phyloP scores from a whole-genome alignment of 1,140 invertebrate genomes.

The Mycetomoellerius zeteki region DNA sequence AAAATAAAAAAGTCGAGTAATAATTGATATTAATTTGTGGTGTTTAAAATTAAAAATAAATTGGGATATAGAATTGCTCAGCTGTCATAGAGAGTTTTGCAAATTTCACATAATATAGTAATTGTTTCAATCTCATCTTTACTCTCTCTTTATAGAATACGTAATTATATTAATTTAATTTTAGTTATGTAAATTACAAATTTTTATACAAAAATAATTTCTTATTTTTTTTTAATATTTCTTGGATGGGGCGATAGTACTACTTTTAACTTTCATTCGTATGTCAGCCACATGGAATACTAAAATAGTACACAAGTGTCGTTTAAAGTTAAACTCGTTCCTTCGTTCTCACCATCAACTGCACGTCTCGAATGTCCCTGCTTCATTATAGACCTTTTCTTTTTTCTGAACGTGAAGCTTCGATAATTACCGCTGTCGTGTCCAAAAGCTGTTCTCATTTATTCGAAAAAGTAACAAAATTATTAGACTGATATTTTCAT shows the following conservation, averaged over 20 bases:
- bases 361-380: constrained; percentile 36
- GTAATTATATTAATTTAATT: neutral
- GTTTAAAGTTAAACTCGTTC: neutral
- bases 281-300: neutral
- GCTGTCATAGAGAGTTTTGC: neutral
- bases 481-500: neutral
- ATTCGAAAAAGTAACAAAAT: neutral
- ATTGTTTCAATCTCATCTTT: neutral
- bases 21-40: neutral
- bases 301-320: neutral
- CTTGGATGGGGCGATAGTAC: neutral
- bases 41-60: constrained; percentile 10
- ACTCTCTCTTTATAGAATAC: neutral
- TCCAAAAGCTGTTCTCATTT: constrained; percentile 11
- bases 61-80: neutral
- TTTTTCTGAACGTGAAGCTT: constrained; percentile 43
- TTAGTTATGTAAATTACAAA: neutral
- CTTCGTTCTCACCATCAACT: constrained; percentile 31
- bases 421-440: neutral
- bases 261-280: constrained; percentile 20
- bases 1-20: neutral
- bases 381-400: constrained; percentile 29
- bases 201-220: constrained; percentile 13
- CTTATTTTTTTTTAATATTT: neutral
- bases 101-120: neutral